Base-by-base conservation (phyloP, 2,888 invertebrate genomes). In the Synergus umbraculus region DNA sequence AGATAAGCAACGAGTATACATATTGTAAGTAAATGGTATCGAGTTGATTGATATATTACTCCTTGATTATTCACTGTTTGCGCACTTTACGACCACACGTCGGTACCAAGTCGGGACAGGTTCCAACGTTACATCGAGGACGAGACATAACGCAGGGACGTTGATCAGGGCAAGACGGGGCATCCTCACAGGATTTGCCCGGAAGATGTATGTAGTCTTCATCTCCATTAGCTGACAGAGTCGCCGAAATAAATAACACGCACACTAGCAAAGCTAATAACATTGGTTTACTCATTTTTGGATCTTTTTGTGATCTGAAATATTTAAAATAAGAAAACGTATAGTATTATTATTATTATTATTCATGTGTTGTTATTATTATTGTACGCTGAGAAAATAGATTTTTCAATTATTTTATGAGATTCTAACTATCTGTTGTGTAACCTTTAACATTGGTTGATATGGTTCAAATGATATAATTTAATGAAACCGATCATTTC, bases 161-260 rank as follows among this genome's bases (percentile, higher is more conserved):
- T 0, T 0, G 4, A 37, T 88, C 86, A 1, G 88, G 89, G 73
- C 89, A 89, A 2, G 84, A 0, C 15, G 89, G 88, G 49, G 89
- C 89, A 2, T 89, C 88, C 0, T 10, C 0, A 77, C 89, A 89
- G 5, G 9, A 80, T 78, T 88, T 88, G 4, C 89, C 89, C 5
- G 89, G 89, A 29, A 89, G 80, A 81, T 86, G 89, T 41, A 89
- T 88, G 66, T 89, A 88, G 0, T 86, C 88, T 7, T 88, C 85
- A 5, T 60, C 29, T 49, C 82, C 69, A 7, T 69, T 82, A 29
- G 15, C 76, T 18, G 81, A 67, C 18, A 60, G 15, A 2, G 64
- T n/a, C 49, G 60, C 64, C 1, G 78, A 67, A 37, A 82, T 69
- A n/a, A 77, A 80, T 9, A 86, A 54, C 13, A 81, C 79, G 8